Evolutionary conservation across 2,888 invertebrate species (phyloP).

Genomic region (Teleiodes luculella): DNA sequence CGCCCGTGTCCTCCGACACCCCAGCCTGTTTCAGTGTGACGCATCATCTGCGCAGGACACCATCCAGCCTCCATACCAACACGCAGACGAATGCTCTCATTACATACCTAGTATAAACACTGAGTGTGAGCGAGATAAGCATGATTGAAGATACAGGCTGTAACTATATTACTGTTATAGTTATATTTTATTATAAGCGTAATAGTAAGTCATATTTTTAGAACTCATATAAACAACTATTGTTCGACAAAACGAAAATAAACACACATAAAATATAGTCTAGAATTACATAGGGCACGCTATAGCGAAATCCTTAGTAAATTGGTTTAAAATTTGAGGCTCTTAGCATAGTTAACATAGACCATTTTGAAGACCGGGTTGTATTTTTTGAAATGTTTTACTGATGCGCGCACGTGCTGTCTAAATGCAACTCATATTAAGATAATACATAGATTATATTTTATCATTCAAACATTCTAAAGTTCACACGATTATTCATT

Average conservation of each 20-base stretch:
- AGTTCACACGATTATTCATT: too few relatives aligned
- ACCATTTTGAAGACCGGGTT: too few relatives aligned
- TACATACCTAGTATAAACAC: neutral
- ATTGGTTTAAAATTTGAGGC: too few relatives aligned
- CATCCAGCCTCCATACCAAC: neutral
- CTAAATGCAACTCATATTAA: too few relatives aligned
- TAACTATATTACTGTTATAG: constrained; percentile 22
- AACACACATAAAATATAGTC: too few relatives aligned
- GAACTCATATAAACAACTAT: neutral
- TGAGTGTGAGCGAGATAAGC: constrained; percentile 4
- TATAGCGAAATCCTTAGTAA: too few relatives aligned
- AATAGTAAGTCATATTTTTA: neutral
- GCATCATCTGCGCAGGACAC: constrained; percentile 26
- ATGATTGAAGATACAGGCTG: constrained; percentile 21
- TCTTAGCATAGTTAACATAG: too few relatives aligned
- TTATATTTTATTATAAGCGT: constrained; percentile 11
- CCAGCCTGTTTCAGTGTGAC: constrained; percentile 67
- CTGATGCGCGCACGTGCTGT: too few relatives aligned
- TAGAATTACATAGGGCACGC: too few relatives aligned
- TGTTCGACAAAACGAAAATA: constrained; percentile 38
- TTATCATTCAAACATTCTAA: too few relatives aligned
- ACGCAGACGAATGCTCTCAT: neutral
- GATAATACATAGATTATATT: too few relatives aligned
- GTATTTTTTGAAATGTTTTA: too few relatives aligned
- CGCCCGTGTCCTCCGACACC: constrained; percentile 1